Evolutionary conservation across 2,797 vertebrate species (phyloP).

Genomic region (Pseudocheirus occidentalis): DNA sequence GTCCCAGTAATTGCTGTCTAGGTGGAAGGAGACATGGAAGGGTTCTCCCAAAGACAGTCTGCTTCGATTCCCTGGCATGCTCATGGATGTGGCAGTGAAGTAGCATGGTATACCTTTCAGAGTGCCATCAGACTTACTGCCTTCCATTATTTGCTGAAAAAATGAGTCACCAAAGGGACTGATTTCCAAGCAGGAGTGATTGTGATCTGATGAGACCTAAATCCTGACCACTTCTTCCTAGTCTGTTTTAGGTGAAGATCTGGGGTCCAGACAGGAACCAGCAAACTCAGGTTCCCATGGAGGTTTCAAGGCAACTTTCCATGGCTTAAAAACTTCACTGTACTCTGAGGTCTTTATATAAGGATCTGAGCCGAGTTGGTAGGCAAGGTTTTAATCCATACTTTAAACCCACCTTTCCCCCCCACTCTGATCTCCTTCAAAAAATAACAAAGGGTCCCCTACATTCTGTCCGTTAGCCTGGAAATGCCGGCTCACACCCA

Average conservation of each 20-base stretch:
- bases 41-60: conserved; percentile 81
- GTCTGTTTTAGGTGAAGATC: background rate
- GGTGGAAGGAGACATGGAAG: conserved; percentile 82
- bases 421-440: conserved; percentile 82
- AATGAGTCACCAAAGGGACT: conserved; percentile 28
- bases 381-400: conserved; percentile 69
- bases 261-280: background rate
- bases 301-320: conserved; percentile 55
- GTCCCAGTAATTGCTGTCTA: conserved; percentile 85
- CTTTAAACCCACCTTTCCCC: conserved; percentile 75
- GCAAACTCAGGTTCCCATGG: conserved; percentile 35
- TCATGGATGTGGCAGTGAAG: conserved; percentile 74
- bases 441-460: conserved; percentile 81
- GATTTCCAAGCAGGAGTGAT: background rate
- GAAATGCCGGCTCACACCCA: conserved; percentile 81
- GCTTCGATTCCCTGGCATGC: conserved; percentile 54
- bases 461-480: conserved; percentile 72
- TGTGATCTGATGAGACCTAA: background rate
- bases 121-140: conserved; percentile 14
- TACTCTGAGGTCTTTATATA: conserved; percentile 68
- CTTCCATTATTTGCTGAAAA: conserved; percentile 70
- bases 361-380: conserved; percentile 68
- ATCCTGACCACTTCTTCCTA: background rate
- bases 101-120: conserved; percentile 66
- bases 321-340: conserved; percentile 45